Evolutionary conservation across 2,113 vertebrate genomes (phyloP), one percentile per base, ranked within the genome.

Genomic region (Taxidea taxus): DNA sequence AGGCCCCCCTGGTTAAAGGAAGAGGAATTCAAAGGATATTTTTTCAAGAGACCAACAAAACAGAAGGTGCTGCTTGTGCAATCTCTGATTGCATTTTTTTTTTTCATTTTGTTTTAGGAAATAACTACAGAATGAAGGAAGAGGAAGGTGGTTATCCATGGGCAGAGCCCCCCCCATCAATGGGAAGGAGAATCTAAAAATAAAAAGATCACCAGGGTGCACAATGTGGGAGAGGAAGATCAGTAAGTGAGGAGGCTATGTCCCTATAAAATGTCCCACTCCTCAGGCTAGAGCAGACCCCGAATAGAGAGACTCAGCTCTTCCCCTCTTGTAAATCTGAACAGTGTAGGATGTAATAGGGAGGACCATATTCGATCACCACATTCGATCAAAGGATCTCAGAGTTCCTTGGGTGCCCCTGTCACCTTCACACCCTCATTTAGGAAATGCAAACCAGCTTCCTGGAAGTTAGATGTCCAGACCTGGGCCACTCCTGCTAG

Each of bases 11-110:
- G 91, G 93, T 95, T 92, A 91, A 95, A 94, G 66, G 90, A 96
- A 29, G 49, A 80, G 13, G 74, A 49, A 92, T 97, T 95, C 95
- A 96, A 97, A 97, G 89, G 27, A 23, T 83, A 2, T 31, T 80
- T 94, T 95, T 85, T 39, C 94, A 94, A 97, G 89, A 97, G 78
- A 94, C 81, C 44, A 83, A 90, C 86, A 90, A 95, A 95, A 93
- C 95, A 91, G 83, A 97, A 94, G 77, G 54, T 70, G 60, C 42
- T 6, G 7, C 84, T 95, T 83, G 51, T 81, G 89, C 75, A 94
- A n/a, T 44, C 80, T 97, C 95, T 95, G 97, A 97, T 96, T 94
- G n/a, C n/a, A n/a, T 25, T 27, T 16, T 27, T 64, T n/a, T 82
- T 74, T 37, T 25, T 7, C 39, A 58, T 95, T 96, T 97, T 96